Evolutionary conservation across 2,113 vertebrate genomes (phyloP).

Genomic region (Eulemur macaco): DNA sequence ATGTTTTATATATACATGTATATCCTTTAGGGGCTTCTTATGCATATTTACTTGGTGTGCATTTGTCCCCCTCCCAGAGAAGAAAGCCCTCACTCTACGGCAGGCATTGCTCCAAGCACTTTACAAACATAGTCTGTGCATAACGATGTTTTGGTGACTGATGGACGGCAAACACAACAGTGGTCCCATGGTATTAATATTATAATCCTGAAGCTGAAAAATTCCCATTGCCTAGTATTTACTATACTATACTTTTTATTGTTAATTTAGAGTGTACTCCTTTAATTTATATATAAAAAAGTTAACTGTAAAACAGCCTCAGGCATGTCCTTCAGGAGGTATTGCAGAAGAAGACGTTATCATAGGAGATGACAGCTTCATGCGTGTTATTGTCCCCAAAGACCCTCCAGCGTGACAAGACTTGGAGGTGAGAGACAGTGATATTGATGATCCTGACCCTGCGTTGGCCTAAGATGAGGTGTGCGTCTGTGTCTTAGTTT

Average conservation of each 20-base stretch:
- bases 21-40: not conserved
- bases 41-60: no score
- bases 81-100: no score
- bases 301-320: not conserved
- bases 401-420: not conserved
- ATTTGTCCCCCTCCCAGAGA: not conserved
- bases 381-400: not conserved
- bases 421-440: not conserved
- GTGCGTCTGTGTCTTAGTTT: not conserved
- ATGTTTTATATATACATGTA: accelerated
- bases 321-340: not conserved
- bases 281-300: not conserved
- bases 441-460: not conserved
- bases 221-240: not conserved
- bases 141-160: not conserved
- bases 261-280: not conserved
- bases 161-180: not conserved
- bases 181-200: not conserved
- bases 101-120: not conserved
- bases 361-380: not conserved
- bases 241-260: not conserved
- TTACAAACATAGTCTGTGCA: not conserved
- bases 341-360: not conserved
- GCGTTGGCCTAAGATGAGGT: not conserved
- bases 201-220: not conserved